Conservation (phyloP, 2,113 vertebrate species). For the Podarcis raffonei region DNA sequence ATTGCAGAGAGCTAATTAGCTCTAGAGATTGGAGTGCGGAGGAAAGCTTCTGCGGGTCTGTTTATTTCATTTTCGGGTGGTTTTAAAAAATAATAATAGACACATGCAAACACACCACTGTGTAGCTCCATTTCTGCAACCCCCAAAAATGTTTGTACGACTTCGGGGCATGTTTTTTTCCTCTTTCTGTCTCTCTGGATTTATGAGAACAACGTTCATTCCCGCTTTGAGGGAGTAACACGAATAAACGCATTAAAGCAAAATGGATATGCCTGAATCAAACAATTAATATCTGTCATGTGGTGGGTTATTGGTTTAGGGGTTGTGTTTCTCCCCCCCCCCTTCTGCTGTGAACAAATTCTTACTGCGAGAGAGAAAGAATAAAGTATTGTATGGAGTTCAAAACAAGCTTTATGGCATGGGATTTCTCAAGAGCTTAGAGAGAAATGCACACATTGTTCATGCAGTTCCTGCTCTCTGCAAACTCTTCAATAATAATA, state of each 20-base stretch:
- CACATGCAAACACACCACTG: not conserved
- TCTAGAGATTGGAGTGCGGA: slow-evolving; percentile 58
- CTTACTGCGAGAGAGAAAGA: not conserved
- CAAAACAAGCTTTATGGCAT: slow-evolving; percentile 6
- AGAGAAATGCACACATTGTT: not conserved
- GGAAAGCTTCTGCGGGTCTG: slow-evolving; percentile 31
- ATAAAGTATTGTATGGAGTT: not conserved
- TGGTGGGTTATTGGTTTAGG: not conserved
- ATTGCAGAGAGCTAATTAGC: slow-evolving; percentile 62
- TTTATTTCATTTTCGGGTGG: not conserved
- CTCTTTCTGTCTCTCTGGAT: not conserved
- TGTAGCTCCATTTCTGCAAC: not conserved
- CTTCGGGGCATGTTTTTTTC: slow-evolving; percentile 15
- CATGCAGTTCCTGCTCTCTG: not conserved
- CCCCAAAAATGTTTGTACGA: slow-evolving; percentile 44
- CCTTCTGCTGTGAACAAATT: not conserved
- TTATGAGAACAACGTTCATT: slow-evolving; percentile 51
- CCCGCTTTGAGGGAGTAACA: slow-evolving; percentile 37
- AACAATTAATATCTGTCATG: not conserved
- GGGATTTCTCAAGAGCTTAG: not conserved
- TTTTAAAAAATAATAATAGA: not conserved
- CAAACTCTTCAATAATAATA: not conserved
- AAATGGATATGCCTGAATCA: slow-evolving; percentile 12
- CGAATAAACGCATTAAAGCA: slow-evolving; percentile 36
- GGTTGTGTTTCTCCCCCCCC: not conserved